A percentile compares a stretch with the other conserved stretches of the same genome.
Evolutionary conservation across 2,888 invertebrate genomes (phyloP).

Genomic region (Ectobius pallidus): DNA sequence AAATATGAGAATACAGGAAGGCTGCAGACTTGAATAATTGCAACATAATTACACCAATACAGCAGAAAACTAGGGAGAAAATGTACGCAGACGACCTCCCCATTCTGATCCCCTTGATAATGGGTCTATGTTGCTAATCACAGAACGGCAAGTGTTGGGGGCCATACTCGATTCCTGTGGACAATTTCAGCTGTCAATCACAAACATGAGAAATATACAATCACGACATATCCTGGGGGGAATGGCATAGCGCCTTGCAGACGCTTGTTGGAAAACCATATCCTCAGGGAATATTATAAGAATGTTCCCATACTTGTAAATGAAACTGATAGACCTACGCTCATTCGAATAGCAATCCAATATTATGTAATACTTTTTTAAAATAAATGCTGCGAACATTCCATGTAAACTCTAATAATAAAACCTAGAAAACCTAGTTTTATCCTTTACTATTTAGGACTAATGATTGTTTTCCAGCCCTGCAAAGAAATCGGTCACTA

Average conservation of each 20-base stretch:
- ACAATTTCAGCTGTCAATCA: conserved; percentile 7
- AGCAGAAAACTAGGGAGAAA: too few species aligned
- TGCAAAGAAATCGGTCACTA: too few species aligned
- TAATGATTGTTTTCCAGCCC: too few species aligned
- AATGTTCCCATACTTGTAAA: neutral
- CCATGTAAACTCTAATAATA: neutral
- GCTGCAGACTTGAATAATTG: neutral
- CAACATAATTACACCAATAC: neutral
- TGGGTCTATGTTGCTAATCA: neutral
- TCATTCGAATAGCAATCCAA: neutral
- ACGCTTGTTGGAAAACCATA: neutral
- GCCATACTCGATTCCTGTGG: neutral
- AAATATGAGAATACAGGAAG: neutral
- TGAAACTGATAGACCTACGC: neutral
- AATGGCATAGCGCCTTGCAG: neutral
- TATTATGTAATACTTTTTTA: neutral
- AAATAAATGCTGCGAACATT: neutral
- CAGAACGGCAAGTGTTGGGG: neutral
- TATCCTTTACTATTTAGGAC: too few species aligned
- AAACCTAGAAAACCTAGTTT: too few species aligned
- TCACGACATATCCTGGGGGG: neutral
- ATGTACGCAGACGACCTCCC: too few species aligned
- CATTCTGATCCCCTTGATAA: too few species aligned
- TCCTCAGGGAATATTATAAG: neutral
- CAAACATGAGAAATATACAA: neutral